A percentile compares a stretch with the other conserved stretches of the same genome.
phyloP scores from a whole-genome alignment of 2,888 invertebrate species.

The Caenorhabditis auriculariae region DNA sequence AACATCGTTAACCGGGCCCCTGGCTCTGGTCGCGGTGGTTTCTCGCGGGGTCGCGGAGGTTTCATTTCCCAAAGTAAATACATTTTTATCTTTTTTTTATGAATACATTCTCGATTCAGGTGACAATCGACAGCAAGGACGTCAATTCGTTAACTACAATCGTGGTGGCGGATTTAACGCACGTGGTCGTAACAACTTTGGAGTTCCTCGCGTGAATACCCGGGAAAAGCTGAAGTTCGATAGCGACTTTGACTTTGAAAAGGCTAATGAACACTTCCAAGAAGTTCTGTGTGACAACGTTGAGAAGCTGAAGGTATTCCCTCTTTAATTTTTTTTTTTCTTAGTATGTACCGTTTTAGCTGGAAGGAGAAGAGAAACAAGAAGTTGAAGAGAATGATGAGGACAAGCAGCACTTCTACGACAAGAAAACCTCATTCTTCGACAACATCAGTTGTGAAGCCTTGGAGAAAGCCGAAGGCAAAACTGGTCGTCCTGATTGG shows the following conservation, averaged over 20 bases:
- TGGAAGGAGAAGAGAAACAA: constrained; percentile 28
- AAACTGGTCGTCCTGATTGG: constrained; percentile 60
- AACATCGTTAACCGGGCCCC: constrained; percentile 24
- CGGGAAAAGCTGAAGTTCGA: constrained; percentile 59
- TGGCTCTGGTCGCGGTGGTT: constrained; percentile 29
- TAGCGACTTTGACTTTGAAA: constrained; percentile 92
- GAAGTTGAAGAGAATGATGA: constrained; percentile 25
- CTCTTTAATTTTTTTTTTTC: constrained; percentile 5
- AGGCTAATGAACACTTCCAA: constrained; percentile 94
- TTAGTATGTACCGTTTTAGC: constrained; percentile 1
- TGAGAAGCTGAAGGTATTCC: constrained; percentile 28
- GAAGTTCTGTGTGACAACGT: constrained; percentile 47
- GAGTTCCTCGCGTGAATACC: constrained; percentile 34
- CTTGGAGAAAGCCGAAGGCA: constrained; percentile 59
- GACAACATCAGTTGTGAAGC: constrained; percentile 99
- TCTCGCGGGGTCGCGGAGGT: constrained; percentile 12
- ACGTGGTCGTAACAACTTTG: constrained; percentile 26
- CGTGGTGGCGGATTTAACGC: constrained; percentile 33
- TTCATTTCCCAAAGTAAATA: background rate
- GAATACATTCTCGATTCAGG: background rate
- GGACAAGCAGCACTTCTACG: constrained; percentile 80
- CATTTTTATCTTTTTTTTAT: background rate
- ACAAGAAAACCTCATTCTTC: constrained; percentile 96
- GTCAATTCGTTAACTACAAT: constrained; percentile 19
- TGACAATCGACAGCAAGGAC: constrained; percentile 4